Percentiles rank a stretch among this genome's conserved stretches.
Conservation (phyloP, 2,888 invertebrate genomes). For the Pedicia rivosa region DNA sequence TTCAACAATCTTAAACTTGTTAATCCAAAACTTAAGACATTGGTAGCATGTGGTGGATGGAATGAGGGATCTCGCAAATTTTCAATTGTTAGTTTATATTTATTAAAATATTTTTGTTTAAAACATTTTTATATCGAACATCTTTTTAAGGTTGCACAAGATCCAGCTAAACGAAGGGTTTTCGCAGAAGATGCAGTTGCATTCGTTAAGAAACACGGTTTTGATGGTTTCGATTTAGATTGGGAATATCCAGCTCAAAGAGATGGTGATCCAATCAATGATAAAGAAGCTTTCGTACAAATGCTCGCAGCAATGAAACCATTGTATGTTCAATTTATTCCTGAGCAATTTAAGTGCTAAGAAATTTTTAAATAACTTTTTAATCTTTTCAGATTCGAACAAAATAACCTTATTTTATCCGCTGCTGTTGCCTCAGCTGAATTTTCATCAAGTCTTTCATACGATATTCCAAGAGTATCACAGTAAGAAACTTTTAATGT, state of each 20-base stretch:
- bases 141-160: slow-evolving; percentile 26
- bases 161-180: slow-evolving; percentile 19
- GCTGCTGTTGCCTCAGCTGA: slow-evolving; percentile 42
- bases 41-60: slow-evolving; percentile 32
- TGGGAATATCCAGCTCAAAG: slow-evolving; percentile 42
- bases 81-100: too few relatives aligned
- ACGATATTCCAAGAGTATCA: slow-evolving; percentile 38
- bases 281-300: slow-evolving; percentile 23
- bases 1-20: slow-evolving; percentile 27
- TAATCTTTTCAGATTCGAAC: slow-evolving; percentile 32
- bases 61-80: slow-evolving; percentile 35
- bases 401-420: slow-evolving; percentile 34
- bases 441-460: slow-evolving; percentile 35
- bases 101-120: too few relatives aligned
- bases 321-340: slow-evolving; percentile 19
- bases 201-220: slow-evolving; percentile 22
- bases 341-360: slow-evolving; percentile 18
- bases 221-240: slow-evolving; percentile 45
- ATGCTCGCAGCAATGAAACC: too few relatives aligned
- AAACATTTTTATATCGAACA: too few relatives aligned
- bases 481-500: too few relatives aligned
- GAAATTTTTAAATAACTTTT: slow-evolving; percentile 22
- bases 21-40: slow-evolving; percentile 27
- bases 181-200: slow-evolving; percentile 19
- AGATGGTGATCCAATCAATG: slow-evolving; percentile 20